phyloP scores from a whole-genome alignment of 2,797 vertebrate genomes.

The Stomatorhinus walkeri region DNA sequence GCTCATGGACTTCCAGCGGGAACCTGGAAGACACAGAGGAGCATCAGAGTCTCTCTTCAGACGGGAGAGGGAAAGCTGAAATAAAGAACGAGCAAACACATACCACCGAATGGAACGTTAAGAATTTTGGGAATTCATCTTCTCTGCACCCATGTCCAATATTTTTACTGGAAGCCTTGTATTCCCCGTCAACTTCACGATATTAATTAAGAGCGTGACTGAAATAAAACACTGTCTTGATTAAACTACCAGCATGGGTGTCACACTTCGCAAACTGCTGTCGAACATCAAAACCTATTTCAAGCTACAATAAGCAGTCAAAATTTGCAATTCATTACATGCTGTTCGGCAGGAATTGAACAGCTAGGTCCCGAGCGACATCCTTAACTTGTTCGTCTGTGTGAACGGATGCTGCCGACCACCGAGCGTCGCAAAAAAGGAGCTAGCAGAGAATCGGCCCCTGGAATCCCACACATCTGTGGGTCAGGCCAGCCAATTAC shows the following conservation, averaged over 20 bases:
- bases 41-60: neutral
- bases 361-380: neutral
- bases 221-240: constrained; percentile 6
- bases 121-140: neutral
- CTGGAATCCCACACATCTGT: constrained; percentile 50
- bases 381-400: neutral
- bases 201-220: neutral
- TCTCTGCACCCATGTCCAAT: neutral
- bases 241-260: neutral
- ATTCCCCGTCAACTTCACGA: neutral
- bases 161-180: neutral
- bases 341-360: constrained; percentile 10
- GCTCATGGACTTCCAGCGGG: constrained; percentile 97
- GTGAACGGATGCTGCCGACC: neutral
- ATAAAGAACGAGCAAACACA: neutral
- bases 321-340: constrained; percentile 19
- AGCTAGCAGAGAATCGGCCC: constrained; percentile 28
- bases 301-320: constrained; percentile 3
- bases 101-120: constrained; percentile 10
- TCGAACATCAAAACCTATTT: constrained; percentile 13
- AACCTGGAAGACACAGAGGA: constrained; percentile 58
- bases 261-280: neutral
- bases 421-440: neutral
- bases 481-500: constrained; percentile 37
- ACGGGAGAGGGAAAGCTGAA: neutral